These are phyloP conservation scores for Nerophis ophidion DNA, from an alignment of 2,113 vertebrate species.

Conservation along the genomic window DNA sequence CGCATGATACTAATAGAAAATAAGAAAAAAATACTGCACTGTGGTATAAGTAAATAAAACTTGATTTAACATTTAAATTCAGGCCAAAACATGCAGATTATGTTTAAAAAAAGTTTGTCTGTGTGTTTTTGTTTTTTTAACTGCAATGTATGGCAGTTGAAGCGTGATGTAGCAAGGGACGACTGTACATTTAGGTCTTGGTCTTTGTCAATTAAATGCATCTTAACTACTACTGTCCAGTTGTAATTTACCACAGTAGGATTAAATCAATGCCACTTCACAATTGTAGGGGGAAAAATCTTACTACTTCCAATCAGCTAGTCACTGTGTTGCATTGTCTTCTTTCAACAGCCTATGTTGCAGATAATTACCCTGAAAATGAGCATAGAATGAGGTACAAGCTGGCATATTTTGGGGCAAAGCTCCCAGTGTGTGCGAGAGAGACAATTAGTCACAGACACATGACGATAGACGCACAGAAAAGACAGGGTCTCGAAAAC, in stretches of 20 bases:
- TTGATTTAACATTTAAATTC: too few species aligned
- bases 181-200: background rate
- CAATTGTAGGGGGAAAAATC: background rate
- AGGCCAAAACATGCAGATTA: too few species aligned
- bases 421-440: slow-evolving; percentile 14
- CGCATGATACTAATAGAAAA: too few species aligned
- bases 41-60: too few species aligned
- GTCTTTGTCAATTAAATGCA: background rate
- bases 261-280: background rate
- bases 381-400: slow-evolving; percentile 53
- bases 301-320: background rate
- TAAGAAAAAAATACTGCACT: too few species aligned
- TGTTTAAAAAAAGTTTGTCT: too few species aligned
- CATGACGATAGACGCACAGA: slow-evolving; percentile 2
- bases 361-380: slow-evolving; percentile 37
- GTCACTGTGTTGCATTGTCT: slow-evolving; percentile 5
- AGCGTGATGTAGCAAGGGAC: too few species aligned
- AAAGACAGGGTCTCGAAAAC: slow-evolving; percentile 6
- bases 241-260: background rate
- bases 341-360: slow-evolving; percentile 12
- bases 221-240: background rate
- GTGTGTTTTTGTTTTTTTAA: too few species aligned
- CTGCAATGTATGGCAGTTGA: too few species aligned
- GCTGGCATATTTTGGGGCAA: slow-evolving; percentile 31
- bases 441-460: slow-evolving; percentile 16